Percentiles rank a stretch among this genome's conserved stretches.
Evolutionary conservation across 2,113 vertebrate genomes (phyloP).

Genomic region (Coptodon rendalli): DNA sequence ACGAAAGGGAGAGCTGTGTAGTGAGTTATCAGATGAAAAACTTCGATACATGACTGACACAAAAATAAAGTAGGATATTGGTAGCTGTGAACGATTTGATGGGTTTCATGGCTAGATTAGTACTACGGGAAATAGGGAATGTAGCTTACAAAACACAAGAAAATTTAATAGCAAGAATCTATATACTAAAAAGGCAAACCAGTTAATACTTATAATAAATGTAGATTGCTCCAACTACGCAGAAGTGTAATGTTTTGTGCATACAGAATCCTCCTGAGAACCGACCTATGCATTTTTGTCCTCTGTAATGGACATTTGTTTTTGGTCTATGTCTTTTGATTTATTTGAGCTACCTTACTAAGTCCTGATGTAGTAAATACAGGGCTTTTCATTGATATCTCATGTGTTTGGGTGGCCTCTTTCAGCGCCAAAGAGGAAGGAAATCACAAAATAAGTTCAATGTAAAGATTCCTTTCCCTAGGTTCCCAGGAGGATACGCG

Average conservation of each 20-base stretch:
- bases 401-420: neutral
- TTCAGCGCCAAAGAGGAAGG: neutral
- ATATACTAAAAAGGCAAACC: neutral
- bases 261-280: neutral
- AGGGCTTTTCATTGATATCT: neutral
- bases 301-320: neutral
- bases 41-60: neutral
- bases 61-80: neutral
- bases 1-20: neutral
- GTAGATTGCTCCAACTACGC: neutral
- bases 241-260: neutral
- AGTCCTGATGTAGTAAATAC: neutral
- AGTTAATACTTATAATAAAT: neutral
- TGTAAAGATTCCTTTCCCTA: neutral
- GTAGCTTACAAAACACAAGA: neutral
- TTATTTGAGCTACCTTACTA: neutral
- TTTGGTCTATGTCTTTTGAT: neutral
- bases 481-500: neutral
- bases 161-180: neutral
- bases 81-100: neutral
- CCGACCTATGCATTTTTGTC: neutral
- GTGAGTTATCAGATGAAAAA: neutral
- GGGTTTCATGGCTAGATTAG: neutral
- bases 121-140: neutral
- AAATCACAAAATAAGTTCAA: neutral